These are phyloP conservation scores for Disparrhopalites patrizii DNA, from an alignment of 2,888 invertebrate species.

Conservation along the genomic window DNA sequence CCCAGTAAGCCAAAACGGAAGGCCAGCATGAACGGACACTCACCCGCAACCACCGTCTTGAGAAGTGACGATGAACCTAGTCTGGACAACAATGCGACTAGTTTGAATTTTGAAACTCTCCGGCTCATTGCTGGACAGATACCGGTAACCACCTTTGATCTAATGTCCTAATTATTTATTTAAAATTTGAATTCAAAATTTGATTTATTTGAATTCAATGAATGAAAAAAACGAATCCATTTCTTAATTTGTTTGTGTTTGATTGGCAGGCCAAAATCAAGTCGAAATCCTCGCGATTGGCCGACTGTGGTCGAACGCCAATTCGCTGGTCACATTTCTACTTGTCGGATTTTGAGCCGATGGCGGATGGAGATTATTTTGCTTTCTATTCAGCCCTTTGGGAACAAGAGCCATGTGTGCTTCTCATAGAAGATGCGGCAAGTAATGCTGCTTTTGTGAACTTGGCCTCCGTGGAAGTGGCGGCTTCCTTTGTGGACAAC, in stretches of 20 bases:
- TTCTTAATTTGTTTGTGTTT: conserved; percentile 7
- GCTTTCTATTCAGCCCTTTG: conserved; percentile 43
- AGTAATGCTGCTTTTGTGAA: conserved; percentile 26
- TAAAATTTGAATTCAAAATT: conserved; percentile 1
- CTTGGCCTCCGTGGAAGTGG: conserved; percentile 41
- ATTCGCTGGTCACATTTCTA: conserved; percentile 44
- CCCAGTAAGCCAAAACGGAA: conserved; percentile 47
- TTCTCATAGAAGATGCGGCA: conserved; percentile 41
- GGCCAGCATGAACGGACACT: conserved; percentile 38
- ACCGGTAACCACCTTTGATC: conserved; percentile 35
- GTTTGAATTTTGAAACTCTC: conserved; percentile 46
- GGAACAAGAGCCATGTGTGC: conserved; percentile 41
- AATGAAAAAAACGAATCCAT: background rate
- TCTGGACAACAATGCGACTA: conserved; percentile 40
- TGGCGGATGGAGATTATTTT: conserved; percentile 41
- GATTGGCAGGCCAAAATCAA: conserved; percentile 42
- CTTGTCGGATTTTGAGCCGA: conserved; percentile 32
- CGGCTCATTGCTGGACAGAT: conserved; percentile 46
- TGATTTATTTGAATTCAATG: background rate
- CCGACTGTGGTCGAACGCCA: conserved; percentile 25
- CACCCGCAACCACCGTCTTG: too few species aligned
- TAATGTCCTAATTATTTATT: background rate
- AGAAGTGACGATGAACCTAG: conserved; percentile 8
- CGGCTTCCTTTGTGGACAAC: conserved; percentile 42
- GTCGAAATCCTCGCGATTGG: conserved; percentile 27